phyloP scores from a whole-genome alignment of 30 jellyfish, hydroid and myxozoan species.

The Aurelia aurita region DNA sequence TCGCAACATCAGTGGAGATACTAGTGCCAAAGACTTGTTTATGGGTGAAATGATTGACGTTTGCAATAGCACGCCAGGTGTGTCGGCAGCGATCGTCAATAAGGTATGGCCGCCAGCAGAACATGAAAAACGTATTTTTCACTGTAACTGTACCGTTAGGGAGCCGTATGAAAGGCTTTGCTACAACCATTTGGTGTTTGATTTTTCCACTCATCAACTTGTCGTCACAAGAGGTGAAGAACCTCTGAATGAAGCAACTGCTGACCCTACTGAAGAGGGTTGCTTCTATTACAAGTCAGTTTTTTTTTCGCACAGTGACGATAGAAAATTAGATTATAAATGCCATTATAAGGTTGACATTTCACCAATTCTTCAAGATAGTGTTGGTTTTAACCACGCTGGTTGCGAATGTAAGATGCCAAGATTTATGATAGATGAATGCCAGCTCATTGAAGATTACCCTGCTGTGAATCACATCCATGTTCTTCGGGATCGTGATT shows the following conservation, averaged over 20 bases:
- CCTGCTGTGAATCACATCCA: constrained; percentile 70
- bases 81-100: constrained; percentile 37
- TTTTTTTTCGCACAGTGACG: no score
- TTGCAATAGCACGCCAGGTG: constrained; percentile 13
- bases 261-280: no score
- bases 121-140: neutral
- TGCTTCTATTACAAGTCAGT: neutral
- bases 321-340: neutral
- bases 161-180: constrained; percentile 7
- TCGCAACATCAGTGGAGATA: no score
- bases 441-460: constrained; percentile 32
- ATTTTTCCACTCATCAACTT: constrained; percentile 38
- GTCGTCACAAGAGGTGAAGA: neutral
- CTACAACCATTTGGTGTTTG: constrained; percentile 65
- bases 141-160: constrained; percentile 28
- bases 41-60: neutral
- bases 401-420: constrained; percentile 55
- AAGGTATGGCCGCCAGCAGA: neutral
- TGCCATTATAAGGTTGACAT: constrained; percentile 36
- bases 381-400: constrained; percentile 62
- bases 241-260: neutral
- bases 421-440: constrained; percentile 33
- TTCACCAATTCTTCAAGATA: constrained; percentile 22
- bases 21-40: constrained; percentile 1
- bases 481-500: constrained; percentile 8